phyloP scores from a whole-genome alignment of 2,888 invertebrate species.

The Caradrina clavipalpis region DNA sequence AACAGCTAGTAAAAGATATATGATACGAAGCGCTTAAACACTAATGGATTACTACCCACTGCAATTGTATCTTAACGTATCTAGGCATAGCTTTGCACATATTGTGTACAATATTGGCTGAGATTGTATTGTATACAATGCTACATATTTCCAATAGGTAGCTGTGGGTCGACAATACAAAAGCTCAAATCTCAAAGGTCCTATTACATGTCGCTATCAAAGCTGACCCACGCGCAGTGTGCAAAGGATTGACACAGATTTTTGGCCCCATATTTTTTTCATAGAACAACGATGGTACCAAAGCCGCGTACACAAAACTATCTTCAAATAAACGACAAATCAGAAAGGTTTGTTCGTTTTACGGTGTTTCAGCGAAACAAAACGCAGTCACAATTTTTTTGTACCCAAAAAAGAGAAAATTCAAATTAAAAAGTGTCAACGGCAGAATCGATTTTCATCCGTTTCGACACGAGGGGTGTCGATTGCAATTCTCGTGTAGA shows the following conservation, averaged over 20 bases:
- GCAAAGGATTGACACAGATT: slow-evolving; percentile 12
- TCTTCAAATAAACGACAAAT: slow-evolving; percentile 40
- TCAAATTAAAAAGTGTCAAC: slow-evolving; percentile 80
- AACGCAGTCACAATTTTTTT: slow-evolving; percentile 48
- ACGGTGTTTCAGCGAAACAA: slow-evolving; percentile 43
- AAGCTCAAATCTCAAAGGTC: slow-evolving; percentile 38
- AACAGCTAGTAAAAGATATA: no score
- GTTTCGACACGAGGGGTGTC: slow-evolving; percentile 64
- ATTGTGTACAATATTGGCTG: slow-evolving; percentile 33
- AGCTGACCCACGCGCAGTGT: neutral
- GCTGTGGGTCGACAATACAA: slow-evolving; percentile 33
- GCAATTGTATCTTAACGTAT: slow-evolving; percentile 25
- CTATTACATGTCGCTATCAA: slow-evolving; percentile 17
- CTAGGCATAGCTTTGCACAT: slow-evolving; percentile 10
- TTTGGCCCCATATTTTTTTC: slow-evolving; percentile 19
- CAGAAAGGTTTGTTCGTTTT: slow-evolving; percentile 39
- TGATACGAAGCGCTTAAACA: neutral
- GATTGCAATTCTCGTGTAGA: slow-evolving; percentile 68
- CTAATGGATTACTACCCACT: slow-evolving; percentile 32
- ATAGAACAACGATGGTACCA: neutral
- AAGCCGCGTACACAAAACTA: slow-evolving; percentile 8
- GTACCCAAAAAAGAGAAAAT: slow-evolving; percentile 66
- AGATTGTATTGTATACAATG: slow-evolving; percentile 25
- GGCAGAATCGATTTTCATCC: slow-evolving; percentile 67
- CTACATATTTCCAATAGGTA: slow-evolving; percentile 29